phyloP scores from a whole-genome alignment of 2,797 vertebrate species.

The Gymnocypris eckloni region DNA sequence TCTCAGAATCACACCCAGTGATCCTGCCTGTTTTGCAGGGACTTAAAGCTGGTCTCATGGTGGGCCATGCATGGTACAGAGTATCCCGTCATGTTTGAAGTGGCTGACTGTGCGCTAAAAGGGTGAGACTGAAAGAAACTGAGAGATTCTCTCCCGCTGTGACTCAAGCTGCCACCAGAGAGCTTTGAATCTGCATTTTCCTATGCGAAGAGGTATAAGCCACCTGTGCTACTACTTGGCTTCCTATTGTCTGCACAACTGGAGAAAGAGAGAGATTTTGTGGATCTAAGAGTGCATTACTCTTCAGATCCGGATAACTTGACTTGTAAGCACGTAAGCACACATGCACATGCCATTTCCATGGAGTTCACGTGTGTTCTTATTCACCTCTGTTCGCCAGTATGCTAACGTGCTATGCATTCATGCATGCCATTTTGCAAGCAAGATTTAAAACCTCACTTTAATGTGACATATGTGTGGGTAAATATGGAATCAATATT shows the following conservation, averaged over 20 bases:
- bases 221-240: constrained; percentile 20
- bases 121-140: constrained; percentile 36
- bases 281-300: background rate
- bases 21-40: constrained; percentile 19
- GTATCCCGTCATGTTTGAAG: constrained; percentile 40
- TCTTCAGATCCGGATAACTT: constrained; percentile 1
- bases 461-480: background rate
- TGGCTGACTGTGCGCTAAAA: constrained; percentile 45
- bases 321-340: background rate
- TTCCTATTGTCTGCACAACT: constrained; percentile 26
- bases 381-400: background rate
- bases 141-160: constrained; percentile 35
- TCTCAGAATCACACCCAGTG: constrained; percentile 27
- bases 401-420: background rate
- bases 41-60: constrained; percentile 19
- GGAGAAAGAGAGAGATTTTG: background rate
- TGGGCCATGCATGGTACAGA: constrained; percentile 7
- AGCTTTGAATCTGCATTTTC: constrained; percentile 38
- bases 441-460: background rate
- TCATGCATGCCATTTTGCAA: background rate
- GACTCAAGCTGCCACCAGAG: constrained; percentile 50
- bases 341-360: constrained; percentile 2
- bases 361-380: background rate
- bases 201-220: constrained; percentile 1
- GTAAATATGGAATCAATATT: no score